Base-by-base conservation (phyloP, 2,888 invertebrate genomes). In the Pseudococcus longispinus region DNA sequence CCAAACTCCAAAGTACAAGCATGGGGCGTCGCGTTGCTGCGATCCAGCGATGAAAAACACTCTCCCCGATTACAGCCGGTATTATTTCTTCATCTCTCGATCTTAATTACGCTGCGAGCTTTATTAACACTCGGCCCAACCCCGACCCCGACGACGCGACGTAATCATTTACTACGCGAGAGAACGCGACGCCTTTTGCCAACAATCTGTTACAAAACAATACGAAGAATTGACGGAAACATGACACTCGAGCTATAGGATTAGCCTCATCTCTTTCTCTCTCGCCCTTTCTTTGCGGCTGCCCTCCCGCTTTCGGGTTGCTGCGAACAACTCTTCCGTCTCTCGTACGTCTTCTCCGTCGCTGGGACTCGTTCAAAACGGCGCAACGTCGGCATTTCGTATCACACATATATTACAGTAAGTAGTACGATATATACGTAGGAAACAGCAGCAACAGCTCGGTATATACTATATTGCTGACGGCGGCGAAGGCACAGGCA, bases 131-230 rank as follows among this genome's bases (percentile, higher is more conserved):
- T 60, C 60, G 23, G 2, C 60, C 60, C 37, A 6, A 9, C 60
- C 60, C 60, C 60, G n/a, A n/a, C 1, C 15, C 37, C 60, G 23
- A 60, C 60, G 60, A 37, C 13, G 23, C 60, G 60, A 37, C 13
- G 23, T 60, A 60, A 60, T 60, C 60, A 60, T 60, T 60, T 60
- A 4, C 13, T 60, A 23, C 1, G 23, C 20, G 2, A n/a, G n/a
- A 37, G 37, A n/a, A n/a, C n/a, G n/a, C 44, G 13, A 2, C 60
- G 70, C 70, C 70, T 70, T 29, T 70, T 70, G 29, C 70, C 13
- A 70, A 18, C 70, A 70, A 29, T 70, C 70, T 70, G 70, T 70
- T 70, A 70, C 70, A 70, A 70, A 26, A 29, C 29, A 70, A 70
- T 29, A 29, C 29, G 29, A 15, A 70, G 70, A 26, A 70, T 29